These are phyloP conservation scores for Medauroidea extradentata DNA, from an alignment of 1,140 invertebrate species.

Conservation along the genomic window DNA sequence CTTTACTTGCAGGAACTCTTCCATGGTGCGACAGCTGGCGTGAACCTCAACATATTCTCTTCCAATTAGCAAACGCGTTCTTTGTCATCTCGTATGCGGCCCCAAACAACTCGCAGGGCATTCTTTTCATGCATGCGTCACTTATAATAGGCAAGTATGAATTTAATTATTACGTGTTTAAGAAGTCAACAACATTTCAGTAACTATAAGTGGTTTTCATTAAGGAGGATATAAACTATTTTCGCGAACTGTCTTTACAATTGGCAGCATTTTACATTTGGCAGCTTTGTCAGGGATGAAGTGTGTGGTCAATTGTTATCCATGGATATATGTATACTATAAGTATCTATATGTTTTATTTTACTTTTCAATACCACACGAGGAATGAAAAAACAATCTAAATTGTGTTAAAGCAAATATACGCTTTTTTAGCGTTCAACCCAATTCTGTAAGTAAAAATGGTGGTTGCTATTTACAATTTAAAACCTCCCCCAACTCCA, in stretches of 20 bases:
- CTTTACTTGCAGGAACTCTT: neutral
- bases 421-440: too few relatives aligned
- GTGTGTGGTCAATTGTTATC: too few relatives aligned
- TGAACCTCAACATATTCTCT: conserved; percentile 45
- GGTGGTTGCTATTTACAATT: too few relatives aligned
- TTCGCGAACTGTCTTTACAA: neutral
- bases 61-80: conserved; percentile 45
- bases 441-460: too few relatives aligned
- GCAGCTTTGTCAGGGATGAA: neutral
- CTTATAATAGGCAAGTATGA: conserved; percentile 41
- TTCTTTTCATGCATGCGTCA: conserved; percentile 44
- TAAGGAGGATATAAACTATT: neutral
- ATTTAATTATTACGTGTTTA: neutral
- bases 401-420: too few relatives aligned
- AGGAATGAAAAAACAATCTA: too few relatives aligned
- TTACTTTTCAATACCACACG: too few relatives aligned
- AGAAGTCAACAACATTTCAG: neutral
- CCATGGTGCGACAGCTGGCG: conserved; percentile 28
- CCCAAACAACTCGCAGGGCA: conserved; percentile 39
- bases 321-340: too few relatives aligned
- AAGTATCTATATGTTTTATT: too few relatives aligned
- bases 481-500: too few relatives aligned
- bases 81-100: conserved; percentile 42
- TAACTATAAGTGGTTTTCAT: neutral
- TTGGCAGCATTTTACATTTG: neutral